Base-by-base conservation (phyloP, 2,113 vertebrate species). In the Gavialis gangeticus region DNA sequence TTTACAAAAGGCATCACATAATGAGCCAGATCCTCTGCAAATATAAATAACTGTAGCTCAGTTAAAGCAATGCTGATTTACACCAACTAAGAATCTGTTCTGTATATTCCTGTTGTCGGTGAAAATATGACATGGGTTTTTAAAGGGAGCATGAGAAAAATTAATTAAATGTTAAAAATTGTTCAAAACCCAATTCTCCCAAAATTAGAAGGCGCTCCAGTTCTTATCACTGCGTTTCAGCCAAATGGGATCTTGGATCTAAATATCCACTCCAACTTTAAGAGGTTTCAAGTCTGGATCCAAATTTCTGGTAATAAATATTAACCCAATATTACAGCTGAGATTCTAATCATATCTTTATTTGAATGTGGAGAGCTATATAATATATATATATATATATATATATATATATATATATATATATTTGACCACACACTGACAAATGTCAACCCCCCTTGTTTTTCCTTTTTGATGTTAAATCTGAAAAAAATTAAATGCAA, bases 11-110 rank as follows among this genome's bases (percentile, higher is more conserved):
- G 85, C 78, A 24, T 37, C 17, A 30, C 25, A 16, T 69, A 57
- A 3, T 0, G 4, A 78, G 25, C 79, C 80, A 87, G 55, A 3
- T 71, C 76, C 59, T 17, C 79, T 34, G 37, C 66, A 80, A 37
- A 1, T 1, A 0, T 58, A 64, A 79, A 82, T 1, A 0, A 0
- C 15, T 6, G 24, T 14, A 71, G 66, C 67, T 37, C 10, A 64
- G 83, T 30, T 85, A 78, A 88, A 94, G 57, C n/a, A 77, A 62
- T 79, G 30, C 30, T 3, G 6, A 84, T 60, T 27, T 64, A 86
- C 90, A 88, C 30, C 57, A 75, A 73, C 3, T 8, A 63, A 15
- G 6, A 14, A 12, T 54, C 78, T 69, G 22, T 25, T 85, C 2
- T 0, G 28, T 54, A 0, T 16, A 13, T 76, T 82, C 62, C 83